phyloP scores from a whole-genome alignment of 2,888 invertebrate genomes.

The Labia minor region DNA sequence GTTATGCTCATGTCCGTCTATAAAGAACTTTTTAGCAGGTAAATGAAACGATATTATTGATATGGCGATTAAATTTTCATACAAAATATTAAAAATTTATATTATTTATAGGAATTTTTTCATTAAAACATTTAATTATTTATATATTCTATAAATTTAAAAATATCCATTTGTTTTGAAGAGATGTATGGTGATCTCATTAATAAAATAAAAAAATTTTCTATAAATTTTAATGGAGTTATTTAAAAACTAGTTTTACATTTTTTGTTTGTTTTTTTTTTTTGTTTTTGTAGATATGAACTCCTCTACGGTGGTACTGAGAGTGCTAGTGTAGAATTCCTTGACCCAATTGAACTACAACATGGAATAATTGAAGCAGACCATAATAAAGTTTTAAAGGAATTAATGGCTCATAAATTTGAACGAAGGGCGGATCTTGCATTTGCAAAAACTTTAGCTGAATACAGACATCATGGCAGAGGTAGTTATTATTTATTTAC shows the following conservation, averaged over 20 bases:
- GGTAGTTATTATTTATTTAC: not conserved
- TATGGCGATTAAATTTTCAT: not conserved
- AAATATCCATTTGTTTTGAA: too few species aligned
- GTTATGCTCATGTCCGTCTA: constrained; percentile 62
- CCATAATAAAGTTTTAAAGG: constrained; percentile 61
- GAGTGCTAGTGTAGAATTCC: constrained; percentile 64
- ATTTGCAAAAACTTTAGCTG: constrained; percentile 50
- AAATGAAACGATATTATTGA: constrained; percentile 32
- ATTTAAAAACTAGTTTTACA: not conserved
- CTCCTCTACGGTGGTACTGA: constrained; percentile 78
- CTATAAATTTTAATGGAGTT: too few species aligned
- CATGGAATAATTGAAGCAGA: constrained; percentile 65
- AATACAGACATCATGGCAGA: constrained; percentile 36
- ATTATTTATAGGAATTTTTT: not conserved
- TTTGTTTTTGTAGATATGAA: constrained; percentile 53
- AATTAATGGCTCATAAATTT: constrained; percentile 52
- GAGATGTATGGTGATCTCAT: too few species aligned
- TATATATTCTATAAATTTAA: too few species aligned
- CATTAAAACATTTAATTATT: not conserved
- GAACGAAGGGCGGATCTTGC: constrained; percentile 62
- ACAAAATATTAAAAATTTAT: not conserved
- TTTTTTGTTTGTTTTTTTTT: constrained; percentile 18
- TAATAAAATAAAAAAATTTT: too few species aligned
- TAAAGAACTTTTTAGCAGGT: constrained; percentile 65
- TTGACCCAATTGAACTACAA: constrained; percentile 58